These are phyloP conservation scores for Tinamus major DNA, from an alignment of 2,797 vertebrate genomes.

Conservation along the genomic window DNA sequence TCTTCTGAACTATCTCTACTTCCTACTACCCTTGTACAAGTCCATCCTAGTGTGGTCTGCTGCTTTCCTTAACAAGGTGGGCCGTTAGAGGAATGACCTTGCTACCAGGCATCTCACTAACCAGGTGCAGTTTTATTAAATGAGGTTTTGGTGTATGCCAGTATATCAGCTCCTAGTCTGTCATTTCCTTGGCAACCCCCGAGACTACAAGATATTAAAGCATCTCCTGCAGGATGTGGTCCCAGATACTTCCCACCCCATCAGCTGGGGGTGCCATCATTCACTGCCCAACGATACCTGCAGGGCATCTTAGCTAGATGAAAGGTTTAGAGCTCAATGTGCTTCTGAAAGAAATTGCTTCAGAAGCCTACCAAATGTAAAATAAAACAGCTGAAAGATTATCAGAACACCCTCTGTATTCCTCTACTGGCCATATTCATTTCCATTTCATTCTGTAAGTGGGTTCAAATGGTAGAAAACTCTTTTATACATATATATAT, in stretches of 20 bases:
- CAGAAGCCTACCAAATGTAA: not conserved
- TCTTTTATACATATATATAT: not conserved
- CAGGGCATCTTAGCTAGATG: not conserved
- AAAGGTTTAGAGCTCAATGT: not conserved
- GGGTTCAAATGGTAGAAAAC: not conserved
- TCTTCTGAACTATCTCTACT: not conserved
- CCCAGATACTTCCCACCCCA: not conserved
- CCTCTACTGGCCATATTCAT: not conserved
- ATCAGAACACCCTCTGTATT: not conserved
- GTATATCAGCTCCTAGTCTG: not conserved
- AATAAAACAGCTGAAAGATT: not conserved
- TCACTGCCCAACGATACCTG: not conserved
- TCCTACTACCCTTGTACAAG: not conserved
- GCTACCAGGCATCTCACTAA: not conserved
- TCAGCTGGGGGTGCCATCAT: not conserved
- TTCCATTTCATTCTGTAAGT: not conserved
- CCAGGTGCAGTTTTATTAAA: not conserved
- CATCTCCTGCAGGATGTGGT: not conserved
- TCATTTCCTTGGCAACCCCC: not conserved
- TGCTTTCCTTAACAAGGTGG: not conserved
- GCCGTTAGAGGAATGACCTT: not conserved
- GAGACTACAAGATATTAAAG: not conserved
- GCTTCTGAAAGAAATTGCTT: not conserved
- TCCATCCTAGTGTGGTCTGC: not conserved
- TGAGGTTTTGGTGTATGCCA: not conserved